These are phyloP conservation scores for Alexandromys fortis DNA, from an alignment of 2,113 vertebrate species.

Conservation along the genomic window DNA sequence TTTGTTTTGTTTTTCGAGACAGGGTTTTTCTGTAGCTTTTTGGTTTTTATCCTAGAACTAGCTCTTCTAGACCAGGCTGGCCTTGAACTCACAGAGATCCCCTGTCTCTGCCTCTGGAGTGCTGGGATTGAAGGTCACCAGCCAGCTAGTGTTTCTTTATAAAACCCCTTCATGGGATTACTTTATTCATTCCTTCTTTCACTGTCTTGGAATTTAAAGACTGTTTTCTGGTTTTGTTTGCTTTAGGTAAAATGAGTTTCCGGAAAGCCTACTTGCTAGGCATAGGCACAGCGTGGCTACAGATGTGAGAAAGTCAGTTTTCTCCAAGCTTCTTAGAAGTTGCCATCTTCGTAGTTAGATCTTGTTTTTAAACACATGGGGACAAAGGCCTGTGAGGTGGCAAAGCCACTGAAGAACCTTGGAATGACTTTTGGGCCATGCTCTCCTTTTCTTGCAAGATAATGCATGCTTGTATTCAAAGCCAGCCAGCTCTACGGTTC, in stretches of 20 bases:
- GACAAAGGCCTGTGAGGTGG: conserved; percentile 84
- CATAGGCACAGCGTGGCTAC: conserved; percentile 90
- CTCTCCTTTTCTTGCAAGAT: background rate
- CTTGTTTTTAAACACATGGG: conserved; percentile 86
- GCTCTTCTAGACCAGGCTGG: no score
- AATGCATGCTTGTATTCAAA: background rate
- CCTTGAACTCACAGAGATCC: no score
- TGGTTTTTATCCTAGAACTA: no score
- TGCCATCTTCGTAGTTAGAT: conserved; percentile 90
- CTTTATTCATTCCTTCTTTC: background rate
- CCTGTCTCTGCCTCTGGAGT: background rate
- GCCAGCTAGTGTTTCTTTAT: background rate
- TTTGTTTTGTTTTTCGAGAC: no score
- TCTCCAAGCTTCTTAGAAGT: conserved; percentile 90
- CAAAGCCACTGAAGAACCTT: conserved; percentile 75
- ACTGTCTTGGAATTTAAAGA: background rate
- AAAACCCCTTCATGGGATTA: background rate
- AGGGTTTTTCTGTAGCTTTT: no score
- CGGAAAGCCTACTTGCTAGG: conserved; percentile 90
- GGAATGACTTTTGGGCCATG: no score
- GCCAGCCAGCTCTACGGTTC: background rate
- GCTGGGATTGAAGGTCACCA: background rate
- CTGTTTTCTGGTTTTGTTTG: conserved; percentile 84
- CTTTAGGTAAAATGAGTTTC: conserved; percentile 89
- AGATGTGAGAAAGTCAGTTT: conserved; percentile 88